Evolutionary conservation across 2,888 invertebrate genomes (phyloP), one percentile per base, ranked within the genome.

Genomic region (Drosophila subsilvestris): DNA sequence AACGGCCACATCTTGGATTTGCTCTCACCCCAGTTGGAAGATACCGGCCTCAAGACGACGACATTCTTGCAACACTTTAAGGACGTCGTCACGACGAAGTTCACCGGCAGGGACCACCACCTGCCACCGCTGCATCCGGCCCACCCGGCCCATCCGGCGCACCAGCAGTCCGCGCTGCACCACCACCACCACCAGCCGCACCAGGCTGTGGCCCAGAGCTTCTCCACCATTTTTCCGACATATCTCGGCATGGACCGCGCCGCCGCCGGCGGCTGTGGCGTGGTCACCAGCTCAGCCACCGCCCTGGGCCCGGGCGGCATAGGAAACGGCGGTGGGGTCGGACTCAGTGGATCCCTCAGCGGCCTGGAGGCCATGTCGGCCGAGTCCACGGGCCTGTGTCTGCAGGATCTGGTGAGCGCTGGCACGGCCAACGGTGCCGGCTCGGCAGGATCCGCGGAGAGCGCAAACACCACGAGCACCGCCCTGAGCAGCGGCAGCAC

Each of bases 381-480:
- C 18, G 94, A 95, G 90, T 90, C 92, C 22, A 93, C 94, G 51
- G 94, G 95, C 60, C 92, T 95, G 74, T 95, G 95, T 81, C 93
- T 95, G 68, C 95, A 95, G 91, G 95, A 95, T 90, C 92, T 95
- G 84, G 95, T 95, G 68, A 94, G 94, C 70, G 92, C 92, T 66
- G 93, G 93, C 75, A 93, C 93, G 60, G 93, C 90, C 37, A 87
- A 89, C 17, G 91, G 91, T 27, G 90, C 90, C 9, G 90, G 90
- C 18, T 91, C 90, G 5, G 87, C 90, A 1, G 89, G 89, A 6
- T 91, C 90, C 20, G 90, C 90, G 20, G 91, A 90, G 54, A 90
- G 90, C 60, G 90, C 87, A 44, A 86, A 80, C 22, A 91, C 90
- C 43, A 90, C 90, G 6, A 90, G 90, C 76, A 89, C 89, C 29